phyloP scores from a whole-genome alignment of 2,113 vertebrate genomes.

The zebrafish (Danio rerio) region GRCz12tu NC_133187.1:47917501-47918000 shows the following conservation, averaged over 20 bases:
- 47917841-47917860: not conserved
- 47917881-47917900: not conserved
- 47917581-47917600: conserved; percentile 9
- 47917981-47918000: too few species aligned
- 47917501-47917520: not conserved
- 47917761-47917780: conserved; percentile 30
- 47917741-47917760: conserved; percentile 20
- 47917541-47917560: not conserved
- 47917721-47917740: conserved; percentile 1
- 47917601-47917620: conserved; percentile 1
- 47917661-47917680: conserved; percentile 21
- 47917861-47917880: not conserved
- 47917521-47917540: not conserved
- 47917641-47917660: not conserved
- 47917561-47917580: not conserved
- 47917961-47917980: too few species aligned
- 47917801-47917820: conserved; percentile 31
- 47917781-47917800: conserved; percentile 2
- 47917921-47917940: too few species aligned
- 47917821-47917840: conserved; percentile 22
- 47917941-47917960: too few species aligned
- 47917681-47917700: conserved; percentile 14
- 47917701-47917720: not conserved
- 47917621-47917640: not conserved
- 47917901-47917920: not conserved